Evolutionary conservation across 2,113 vertebrate species (phyloP), one percentile per base, ranked within the genome.

Genomic region (Aleadryas rufinucha): DNA sequence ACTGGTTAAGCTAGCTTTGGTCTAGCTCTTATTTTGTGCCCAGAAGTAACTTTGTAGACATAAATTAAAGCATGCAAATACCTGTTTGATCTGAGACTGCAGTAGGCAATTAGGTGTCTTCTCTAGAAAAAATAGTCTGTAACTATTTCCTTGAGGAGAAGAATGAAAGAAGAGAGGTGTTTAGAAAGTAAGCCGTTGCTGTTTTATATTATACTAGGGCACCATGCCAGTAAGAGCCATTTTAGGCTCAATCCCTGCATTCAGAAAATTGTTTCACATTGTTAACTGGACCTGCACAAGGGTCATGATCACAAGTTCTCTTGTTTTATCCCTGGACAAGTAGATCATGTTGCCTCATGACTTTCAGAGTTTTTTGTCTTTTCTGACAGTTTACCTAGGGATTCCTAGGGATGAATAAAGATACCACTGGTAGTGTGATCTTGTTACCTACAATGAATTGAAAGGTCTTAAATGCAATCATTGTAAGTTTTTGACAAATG

Each of bases 21-120:
- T 84, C 28, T 83, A 28, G 33, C 39, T 88, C n/a, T 90, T 84
- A 44, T 81, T 95, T 96, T 90, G 27, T 90, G 39, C 60, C 64
- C 68, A 74, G 83, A 70, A 93, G 80, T 68, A 86, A 80, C 33
- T 93, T 75, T 45, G n/a, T 28, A 88, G 83, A 33, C 20, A 16
- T 49, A 92, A 88, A 95, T 85, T 87, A 70, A 88, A 90, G 27
- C 60, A 70, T 60, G 92, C 52, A 80, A 89, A 86, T 91, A 75
- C 60, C 56, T 95, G 52, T 60, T 90, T 86, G 68, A 90, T 88
- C 66, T 80, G 37, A 86, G 47, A 52, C 35, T 72, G 21, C 59
- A 75, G 68, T 15, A 66, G 33, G 39, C 45, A 91, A 70, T 87
- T 72, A 65, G 16, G 26, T 61, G 17, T 54, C 63, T 87, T 86